Percentiles rank a stretch among this genome's conserved stretches.
Conservation (phyloP, 1,140 invertebrate species). For the Tetramorium parvispinum region DNA sequence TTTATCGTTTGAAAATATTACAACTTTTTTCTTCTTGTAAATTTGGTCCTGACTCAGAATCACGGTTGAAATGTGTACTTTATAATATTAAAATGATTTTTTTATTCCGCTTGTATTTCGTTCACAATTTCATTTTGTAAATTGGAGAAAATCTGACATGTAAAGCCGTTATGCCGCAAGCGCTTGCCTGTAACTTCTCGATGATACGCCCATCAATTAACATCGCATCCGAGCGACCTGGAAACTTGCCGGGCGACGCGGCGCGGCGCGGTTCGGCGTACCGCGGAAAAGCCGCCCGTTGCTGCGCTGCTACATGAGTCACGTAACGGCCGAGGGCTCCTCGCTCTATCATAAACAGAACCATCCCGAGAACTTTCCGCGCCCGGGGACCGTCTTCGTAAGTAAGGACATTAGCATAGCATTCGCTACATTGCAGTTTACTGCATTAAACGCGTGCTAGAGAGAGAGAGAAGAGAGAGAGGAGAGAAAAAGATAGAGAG, state of each 20-base stretch:
- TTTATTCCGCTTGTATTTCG: neutral
- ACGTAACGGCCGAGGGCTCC: conserved; percentile 43
- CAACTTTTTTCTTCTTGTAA: too few relatives aligned
- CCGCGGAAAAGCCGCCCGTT: conserved; percentile 48
- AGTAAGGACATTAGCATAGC: conserved; percentile 77
- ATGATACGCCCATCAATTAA: conserved; percentile 57
- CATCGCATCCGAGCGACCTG: conserved; percentile 45
- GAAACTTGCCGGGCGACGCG: conserved; percentile 42
- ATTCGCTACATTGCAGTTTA: conserved; percentile 79
- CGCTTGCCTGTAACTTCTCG: conserved; percentile 45
- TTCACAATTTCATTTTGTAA: neutral
- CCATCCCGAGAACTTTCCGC: conserved; percentile 75
- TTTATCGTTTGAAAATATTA: neutral
- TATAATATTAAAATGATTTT: neutral
- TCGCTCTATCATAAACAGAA: conserved; percentile 66
- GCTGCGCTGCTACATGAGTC: conserved; percentile 27
- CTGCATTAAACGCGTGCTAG: conserved; percentile 70
- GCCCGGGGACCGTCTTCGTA: conserved; percentile 73
- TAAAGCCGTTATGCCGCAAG: conserved; percentile 23
- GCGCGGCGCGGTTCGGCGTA: neutral
- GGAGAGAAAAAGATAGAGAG: too few relatives aligned
- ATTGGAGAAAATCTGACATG: conserved; percentile 48
- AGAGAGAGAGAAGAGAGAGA: neutral
- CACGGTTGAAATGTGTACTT: neutral
- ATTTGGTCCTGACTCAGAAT: too few relatives aligned